Percentiles rank a stretch among this genome's conserved stretches.
These are phyloP conservation scores for Protaetia brevitarsis DNA, from an alignment of 1,140 invertebrate genomes.

Conservation along the genomic window DNA sequence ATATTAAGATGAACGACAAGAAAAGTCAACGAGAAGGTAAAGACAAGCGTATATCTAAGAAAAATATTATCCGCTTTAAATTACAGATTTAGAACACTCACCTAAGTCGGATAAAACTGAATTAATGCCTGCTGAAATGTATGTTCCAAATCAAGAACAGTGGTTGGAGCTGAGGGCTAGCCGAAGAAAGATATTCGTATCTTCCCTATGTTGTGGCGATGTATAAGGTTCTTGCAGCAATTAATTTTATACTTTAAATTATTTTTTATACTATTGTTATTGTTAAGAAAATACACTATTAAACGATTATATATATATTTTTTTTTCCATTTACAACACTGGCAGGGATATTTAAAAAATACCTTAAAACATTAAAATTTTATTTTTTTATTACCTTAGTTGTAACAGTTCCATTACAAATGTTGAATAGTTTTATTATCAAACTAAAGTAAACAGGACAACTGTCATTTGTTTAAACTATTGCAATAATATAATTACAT, in stretches of 20 bases:
- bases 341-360: background rate
- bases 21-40: constrained; percentile 28
- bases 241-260: background rate
- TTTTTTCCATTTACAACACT: background rate
- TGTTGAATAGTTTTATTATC: constrained; percentile 28
- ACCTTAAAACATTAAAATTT: constrained; percentile 6
- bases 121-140: constrained; percentile 81
- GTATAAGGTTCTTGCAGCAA: background rate
- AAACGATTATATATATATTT: background rate
- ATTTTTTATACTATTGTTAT: too few species aligned
- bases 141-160: constrained; percentile 82
- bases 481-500: constrained; percentile 26
- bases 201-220: constrained; percentile 26
- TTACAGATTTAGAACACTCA: constrained; percentile 29
- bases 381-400: constrained; percentile 24
- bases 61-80: background rate
- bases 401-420: constrained; percentile 31
- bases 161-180: constrained; percentile 73
- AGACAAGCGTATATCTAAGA: background rate
- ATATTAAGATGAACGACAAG: constrained; percentile 63
- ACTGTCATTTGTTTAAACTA: constrained; percentile 23
- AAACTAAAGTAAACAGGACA: constrained; percentile 25
- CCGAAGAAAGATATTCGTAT: constrained; percentile 40
- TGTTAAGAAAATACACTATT: too few species aligned
- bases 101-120: constrained; percentile 45